Percentiles rank a stretch among this genome's conserved stretches.
Evolutionary conservation across 1,140 invertebrate genomes (phyloP).

Genomic region (Tetranychus cinnabarinus): DNA sequence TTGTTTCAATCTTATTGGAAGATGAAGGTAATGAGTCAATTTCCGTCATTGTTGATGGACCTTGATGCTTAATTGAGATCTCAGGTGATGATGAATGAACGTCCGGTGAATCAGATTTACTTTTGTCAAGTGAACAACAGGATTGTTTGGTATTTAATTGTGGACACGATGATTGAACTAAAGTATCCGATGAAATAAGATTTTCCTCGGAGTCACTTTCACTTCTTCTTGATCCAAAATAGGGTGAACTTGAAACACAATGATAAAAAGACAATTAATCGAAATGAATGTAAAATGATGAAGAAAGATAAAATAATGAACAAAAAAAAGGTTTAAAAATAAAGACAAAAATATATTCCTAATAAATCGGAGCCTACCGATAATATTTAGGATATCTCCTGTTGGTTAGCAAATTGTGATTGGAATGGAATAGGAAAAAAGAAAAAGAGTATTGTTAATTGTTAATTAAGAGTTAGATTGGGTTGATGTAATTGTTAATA

Average conservation of each 20-base stretch:
- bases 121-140: background rate
- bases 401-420: background rate
- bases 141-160: background rate
- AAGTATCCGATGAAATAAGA: background rate
- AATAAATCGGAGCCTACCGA: background rate
- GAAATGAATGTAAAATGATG: background rate
- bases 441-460: background rate
- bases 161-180: background rate
- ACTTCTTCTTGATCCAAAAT: background rate
- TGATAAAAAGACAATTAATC: background rate
- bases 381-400: conserved; percentile 5
- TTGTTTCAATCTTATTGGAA: no score
- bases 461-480: no score
- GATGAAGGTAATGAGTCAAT: no score
- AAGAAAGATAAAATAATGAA: background rate
- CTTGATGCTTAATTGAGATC: background rate
- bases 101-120: background rate
- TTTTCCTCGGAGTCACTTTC: background rate
- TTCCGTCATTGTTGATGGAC: no score
- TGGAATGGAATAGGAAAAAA: background rate
- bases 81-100: background rate
- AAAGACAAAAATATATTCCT: background rate
- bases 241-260: conserved; percentile 1
- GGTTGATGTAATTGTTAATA: no score
- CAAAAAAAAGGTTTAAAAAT: background rate